A percentile compares a stretch with the other conserved stretches of the same genome.
These are phyloP conservation scores for Pristionchus japonicus DNA, from an alignment of 2,888 invertebrate species.

Conservation along the genomic window DNA sequence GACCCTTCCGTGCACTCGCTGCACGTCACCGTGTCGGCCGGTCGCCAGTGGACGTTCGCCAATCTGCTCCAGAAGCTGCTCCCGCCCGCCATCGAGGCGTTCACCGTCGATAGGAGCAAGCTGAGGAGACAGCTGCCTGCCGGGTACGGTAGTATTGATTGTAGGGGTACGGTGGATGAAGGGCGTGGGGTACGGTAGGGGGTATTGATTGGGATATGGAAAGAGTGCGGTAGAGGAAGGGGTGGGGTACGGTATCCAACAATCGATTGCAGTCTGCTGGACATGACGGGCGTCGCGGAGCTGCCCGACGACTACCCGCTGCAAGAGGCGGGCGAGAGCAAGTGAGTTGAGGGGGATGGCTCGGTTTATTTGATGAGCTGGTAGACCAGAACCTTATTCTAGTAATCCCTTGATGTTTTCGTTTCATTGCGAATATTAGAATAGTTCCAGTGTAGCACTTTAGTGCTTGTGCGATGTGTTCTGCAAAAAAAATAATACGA, in stretches of 20 bases:
- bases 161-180: too few relatives aligned
- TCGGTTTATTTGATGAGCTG: too few relatives aligned
- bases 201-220: too few relatives aligned
- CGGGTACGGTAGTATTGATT: constrained; percentile 30
- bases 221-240: not conserved
- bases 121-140: constrained; percentile 28
- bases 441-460: too few relatives aligned
- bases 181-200: not conserved
- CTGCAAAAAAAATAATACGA: too few relatives aligned
- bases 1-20: constrained; percentile 84
- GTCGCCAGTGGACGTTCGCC: constrained; percentile 90
- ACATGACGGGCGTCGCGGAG: constrained; percentile 66
- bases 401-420: too few relatives aligned
- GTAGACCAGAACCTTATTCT: too few relatives aligned
- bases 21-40: constrained; percentile 93
- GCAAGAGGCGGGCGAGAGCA: not conserved
- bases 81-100: constrained; percentile 49
- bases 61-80: constrained; percentile 86
- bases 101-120: constrained; percentile 45
- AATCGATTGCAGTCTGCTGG: constrained; percentile 58
- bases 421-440: too few relatives aligned
- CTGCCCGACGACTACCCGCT: constrained; percentile 41
- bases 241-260: not conserved
- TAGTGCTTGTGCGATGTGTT: too few relatives aligned
- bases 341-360: constrained; percentile 19